Evolutionary conservation across 2,888 invertebrate genomes (phyloP).

Genomic region (Plagiodera versicolora): DNA sequence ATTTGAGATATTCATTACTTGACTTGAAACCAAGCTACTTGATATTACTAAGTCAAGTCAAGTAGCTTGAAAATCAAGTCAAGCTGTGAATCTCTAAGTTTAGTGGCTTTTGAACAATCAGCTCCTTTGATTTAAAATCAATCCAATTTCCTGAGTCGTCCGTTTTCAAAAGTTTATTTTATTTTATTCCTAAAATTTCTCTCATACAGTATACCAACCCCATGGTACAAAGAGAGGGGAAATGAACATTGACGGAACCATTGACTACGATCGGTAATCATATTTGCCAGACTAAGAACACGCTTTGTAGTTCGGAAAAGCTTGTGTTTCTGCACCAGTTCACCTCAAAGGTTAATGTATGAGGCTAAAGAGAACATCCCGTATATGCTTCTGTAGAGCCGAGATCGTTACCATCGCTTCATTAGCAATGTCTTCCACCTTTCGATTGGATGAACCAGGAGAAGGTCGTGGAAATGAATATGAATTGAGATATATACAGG

Average conservation of each 20-base stretch:
- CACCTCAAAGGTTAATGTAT: constrained; percentile 53
- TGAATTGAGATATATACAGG: background rate
- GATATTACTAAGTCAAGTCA: too few relatives aligned
- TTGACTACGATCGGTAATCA: constrained; percentile 49
- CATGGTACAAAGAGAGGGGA: constrained; percentile 29
- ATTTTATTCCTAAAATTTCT: too few relatives aligned
- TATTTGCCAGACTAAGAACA: constrained; percentile 50
- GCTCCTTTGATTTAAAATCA: too few relatives aligned
- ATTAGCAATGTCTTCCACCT: constrained; percentile 43
- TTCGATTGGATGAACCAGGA: constrained; percentile 7
- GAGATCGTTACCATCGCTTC: constrained; percentile 49
- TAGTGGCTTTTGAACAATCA: too few relatives aligned
- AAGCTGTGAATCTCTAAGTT: too few relatives aligned
- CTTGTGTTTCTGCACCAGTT: constrained; percentile 49
- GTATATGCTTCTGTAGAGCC: constrained; percentile 50
- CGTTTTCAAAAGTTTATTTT: too few relatives aligned
- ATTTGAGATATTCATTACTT: too few relatives aligned
- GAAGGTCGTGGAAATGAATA: background rate
- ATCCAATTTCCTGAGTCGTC: too few relatives aligned
- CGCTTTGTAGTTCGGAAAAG: constrained; percentile 48
- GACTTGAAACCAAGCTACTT: too few relatives aligned
- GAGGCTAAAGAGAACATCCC: constrained; percentile 53
- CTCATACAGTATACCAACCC: too few relatives aligned
- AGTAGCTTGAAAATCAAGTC: too few relatives aligned
- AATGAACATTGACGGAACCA: constrained; percentile 48